Percentiles rank a stretch among this genome's conserved stretches.
Evolutionary conservation across 2,888 invertebrate genomes (phyloP).

Genomic region (Petrolisthes cinctipes): DNA sequence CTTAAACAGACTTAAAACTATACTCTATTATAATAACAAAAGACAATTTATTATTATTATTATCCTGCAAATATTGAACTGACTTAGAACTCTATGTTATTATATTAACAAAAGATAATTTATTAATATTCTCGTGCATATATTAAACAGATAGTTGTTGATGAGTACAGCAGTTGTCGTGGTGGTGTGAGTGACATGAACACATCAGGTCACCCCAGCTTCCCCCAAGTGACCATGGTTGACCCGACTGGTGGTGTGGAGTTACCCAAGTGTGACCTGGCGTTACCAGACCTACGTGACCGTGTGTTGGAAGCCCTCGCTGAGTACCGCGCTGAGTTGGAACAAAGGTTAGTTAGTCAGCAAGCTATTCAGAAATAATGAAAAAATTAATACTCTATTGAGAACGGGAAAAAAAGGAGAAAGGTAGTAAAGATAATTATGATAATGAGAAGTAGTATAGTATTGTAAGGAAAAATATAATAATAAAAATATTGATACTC

Average conservation of each 20-base stretch:
- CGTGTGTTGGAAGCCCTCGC: constrained; percentile 52
- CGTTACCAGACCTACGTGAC: constrained; percentile 37
- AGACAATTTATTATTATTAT: too few relatives aligned
- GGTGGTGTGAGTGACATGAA: constrained; percentile 26
- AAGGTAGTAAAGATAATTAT: not conserved
- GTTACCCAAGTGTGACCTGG: constrained; percentile 40
- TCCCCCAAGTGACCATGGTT: constrained; percentile 43
- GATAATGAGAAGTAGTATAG: not conserved
- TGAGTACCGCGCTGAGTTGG: constrained; percentile 58
- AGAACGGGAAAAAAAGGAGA: not conserved
- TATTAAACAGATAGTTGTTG: constrained; percentile 45
- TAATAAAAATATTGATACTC: not conserved
- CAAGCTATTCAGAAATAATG: not conserved
- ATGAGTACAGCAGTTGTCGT: constrained; percentile 51
- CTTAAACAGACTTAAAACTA: too few relatives aligned
- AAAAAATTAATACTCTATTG: not conserved
- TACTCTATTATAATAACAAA: too few relatives aligned
- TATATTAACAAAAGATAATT: too few relatives aligned
- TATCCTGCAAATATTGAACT: too few relatives aligned
- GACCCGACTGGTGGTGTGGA: constrained; percentile 42
- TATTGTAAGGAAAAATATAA: not conserved
- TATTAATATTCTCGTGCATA: not conserved
- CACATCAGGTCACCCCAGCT: constrained; percentile 26
- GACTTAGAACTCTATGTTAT: too few relatives aligned
- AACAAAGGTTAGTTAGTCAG: constrained; percentile 48